phyloP scores from a whole-genome alignment of 2,797 vertebrate species.

The Rallus crepitans region DNA sequence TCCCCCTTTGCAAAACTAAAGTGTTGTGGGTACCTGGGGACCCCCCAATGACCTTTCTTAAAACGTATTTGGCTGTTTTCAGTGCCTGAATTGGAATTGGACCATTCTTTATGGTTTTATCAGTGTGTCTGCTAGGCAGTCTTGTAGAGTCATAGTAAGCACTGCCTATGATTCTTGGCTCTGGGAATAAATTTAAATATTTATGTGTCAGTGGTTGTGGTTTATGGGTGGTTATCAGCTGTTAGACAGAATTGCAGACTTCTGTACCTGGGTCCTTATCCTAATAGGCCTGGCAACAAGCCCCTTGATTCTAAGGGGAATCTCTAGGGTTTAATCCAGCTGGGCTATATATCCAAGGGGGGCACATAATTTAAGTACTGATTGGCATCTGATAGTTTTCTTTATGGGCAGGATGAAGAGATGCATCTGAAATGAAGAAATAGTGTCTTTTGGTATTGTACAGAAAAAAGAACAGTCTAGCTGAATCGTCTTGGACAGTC shows the following conservation, averaged over 20 bases:
- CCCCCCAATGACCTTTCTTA: not conserved
- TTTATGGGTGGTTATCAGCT: not conserved
- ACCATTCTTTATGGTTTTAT: not conserved
- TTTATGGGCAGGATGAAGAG: not conserved
- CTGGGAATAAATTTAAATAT: not conserved
- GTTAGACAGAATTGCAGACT: not conserved
- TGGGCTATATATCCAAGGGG: not conserved
- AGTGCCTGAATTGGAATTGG: not conserved
- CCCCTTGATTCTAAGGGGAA: not conserved
- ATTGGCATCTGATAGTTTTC: not conserved
- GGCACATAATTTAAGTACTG: not conserved
- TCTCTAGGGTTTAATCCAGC: not conserved
- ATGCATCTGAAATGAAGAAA: not conserved
- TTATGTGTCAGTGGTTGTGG: not conserved
- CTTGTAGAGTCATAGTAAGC: not conserved
- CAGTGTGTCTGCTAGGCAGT: not conserved
- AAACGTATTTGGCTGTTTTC: not conserved
- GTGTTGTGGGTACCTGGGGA: not conserved
- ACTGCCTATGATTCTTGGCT: not conserved
- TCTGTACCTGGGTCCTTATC: not conserved
- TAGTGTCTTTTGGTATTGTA: not conserved
- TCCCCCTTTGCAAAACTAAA: not conserved
- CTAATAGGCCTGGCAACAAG: not conserved
- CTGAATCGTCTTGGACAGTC: not conserved
- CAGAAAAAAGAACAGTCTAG: not conserved